Evolutionary conservation across 2,888 invertebrate species (phyloP).

Genomic region (Stenurella melanura): DNA sequence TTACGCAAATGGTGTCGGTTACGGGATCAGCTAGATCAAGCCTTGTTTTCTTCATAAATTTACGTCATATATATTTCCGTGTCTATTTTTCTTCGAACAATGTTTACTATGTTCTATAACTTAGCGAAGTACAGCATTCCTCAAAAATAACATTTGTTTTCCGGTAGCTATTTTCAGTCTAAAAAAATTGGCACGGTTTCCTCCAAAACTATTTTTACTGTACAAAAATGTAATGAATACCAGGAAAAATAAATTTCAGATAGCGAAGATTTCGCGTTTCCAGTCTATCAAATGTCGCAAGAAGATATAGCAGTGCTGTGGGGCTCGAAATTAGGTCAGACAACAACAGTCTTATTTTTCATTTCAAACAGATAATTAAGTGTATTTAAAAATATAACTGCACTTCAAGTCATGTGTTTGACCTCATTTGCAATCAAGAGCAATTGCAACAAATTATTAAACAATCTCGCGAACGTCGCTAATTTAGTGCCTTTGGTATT

Average conservation of each 20-base stretch:
- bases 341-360: slow-evolving; percentile 43
- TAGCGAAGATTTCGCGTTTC: slow-evolving; percentile 18
- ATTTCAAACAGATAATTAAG: slow-evolving; percentile 42
- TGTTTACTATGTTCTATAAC: slow-evolving; percentile 23
- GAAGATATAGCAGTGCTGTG: slow-evolving; percentile 18
- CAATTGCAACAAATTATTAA: slow-evolving; percentile 49
- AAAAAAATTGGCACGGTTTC: slow-evolving; percentile 31
- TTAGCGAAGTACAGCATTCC: slow-evolving; percentile 27
- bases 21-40: slow-evolving; percentile 12
- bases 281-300: slow-evolving; percentile 34
- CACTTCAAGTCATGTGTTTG: slow-evolving; percentile 47
- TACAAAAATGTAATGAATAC: slow-evolving; percentile 23
- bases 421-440: slow-evolving; percentile 48
- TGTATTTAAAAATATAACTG: slow-evolving; percentile 46
- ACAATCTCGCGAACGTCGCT: slow-evolving; percentile 26
- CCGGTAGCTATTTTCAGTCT: slow-evolving; percentile 32
- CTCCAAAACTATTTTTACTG: background rate
- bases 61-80: slow-evolving; percentile 27
- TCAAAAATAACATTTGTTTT: slow-evolving; percentile 27
- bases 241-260: slow-evolving; percentile 23
- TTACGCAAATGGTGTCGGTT: slow-evolving; percentile 40
- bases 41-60: slow-evolving; percentile 14
- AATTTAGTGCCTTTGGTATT: slow-evolving; percentile 16
- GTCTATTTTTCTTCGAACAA: slow-evolving; percentile 18
- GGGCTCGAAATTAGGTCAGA: slow-evolving; percentile 31